Evolutionary conservation across 2,888 invertebrate species (phyloP), one percentile per base, ranked within the genome.

Genomic region (Cinara cedri): DNA sequence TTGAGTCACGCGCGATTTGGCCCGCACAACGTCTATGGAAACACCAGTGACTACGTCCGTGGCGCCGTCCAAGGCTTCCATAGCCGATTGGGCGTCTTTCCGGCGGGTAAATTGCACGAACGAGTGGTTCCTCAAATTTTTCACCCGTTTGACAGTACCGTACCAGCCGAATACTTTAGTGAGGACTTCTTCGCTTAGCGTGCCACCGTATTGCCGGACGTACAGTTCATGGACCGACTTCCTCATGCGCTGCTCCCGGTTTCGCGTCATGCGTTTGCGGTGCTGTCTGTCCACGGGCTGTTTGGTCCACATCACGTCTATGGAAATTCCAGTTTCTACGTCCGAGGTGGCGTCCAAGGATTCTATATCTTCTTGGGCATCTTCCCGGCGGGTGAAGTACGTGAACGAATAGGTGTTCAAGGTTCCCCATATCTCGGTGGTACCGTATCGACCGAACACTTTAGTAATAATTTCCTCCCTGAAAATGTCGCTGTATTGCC

Each of bases 291-390:
- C 76, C 8, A 34, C 57, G 0, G 76, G 76, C 16, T 68, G 76
- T 10, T 68, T 68, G 46, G 68, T 68, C 76, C 76, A 76, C 8
- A 68, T 34, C 46, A 76, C 68, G 57, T 68, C 68, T 2, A 76
- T 1, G 11, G 44, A 34, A 16, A 76, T 57, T 11, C 57, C 76
- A 3, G 66, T 10, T 16, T 14, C 68, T 1, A 10, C 57, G 60
- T 66, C 76, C n/a, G 6, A 14, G 1, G 34, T 10, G 11, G 68
- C 68, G 34, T 76, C 49, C 21, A 76, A 26, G 6, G 68, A 46
- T 14, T 49, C 34, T 68, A 68, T 68, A 10, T 68, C 76, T 8
- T 24, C 34, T 16, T 21, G 19, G 1, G 76, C 76, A 16, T 76
- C 68, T 11, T 26, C 11, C 4, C 68, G 68, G 9, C 49, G 68